Conservation (phyloP, 1,140 invertebrate genomes). For the Gryllus bimaculatus region DNA sequence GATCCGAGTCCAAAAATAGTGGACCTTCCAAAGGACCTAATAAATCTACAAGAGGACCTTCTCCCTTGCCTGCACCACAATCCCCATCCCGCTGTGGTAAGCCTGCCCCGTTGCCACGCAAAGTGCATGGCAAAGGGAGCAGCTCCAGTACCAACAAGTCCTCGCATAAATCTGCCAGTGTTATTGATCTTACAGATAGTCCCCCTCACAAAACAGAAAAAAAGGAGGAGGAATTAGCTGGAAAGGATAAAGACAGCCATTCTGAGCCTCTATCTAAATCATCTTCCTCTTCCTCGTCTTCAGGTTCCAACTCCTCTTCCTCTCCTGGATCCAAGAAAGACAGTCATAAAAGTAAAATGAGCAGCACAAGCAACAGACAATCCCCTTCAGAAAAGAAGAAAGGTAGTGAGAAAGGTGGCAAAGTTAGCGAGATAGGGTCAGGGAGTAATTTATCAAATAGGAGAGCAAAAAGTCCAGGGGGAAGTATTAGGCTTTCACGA, state of each 20-base stretch:
- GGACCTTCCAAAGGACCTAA: not conserved
- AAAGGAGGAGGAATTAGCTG: conserved; percentile 10
- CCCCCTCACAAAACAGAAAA: conserved; percentile 14
- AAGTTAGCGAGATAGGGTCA: not conserved
- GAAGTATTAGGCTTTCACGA: not conserved
- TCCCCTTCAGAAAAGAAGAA: conserved; percentile 19
- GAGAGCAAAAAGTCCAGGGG: conserved; percentile 9
- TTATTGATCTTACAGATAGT: conserved; percentile 17
- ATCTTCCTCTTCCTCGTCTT: not conserved
- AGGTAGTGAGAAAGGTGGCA: conserved; percentile 17
- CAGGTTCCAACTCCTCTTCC: not conserved
- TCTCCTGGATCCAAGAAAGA: conserved; percentile 13
- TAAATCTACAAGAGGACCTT: conserved; percentile 8
- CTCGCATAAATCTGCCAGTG: not conserved
- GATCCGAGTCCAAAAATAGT: not conserved
- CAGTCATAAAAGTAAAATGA: conserved; percentile 10
- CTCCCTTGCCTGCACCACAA: conserved; percentile 7
- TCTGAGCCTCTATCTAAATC: not conserved
- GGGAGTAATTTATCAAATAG: not conserved
- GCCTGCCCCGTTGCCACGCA: conserved; percentile 9
- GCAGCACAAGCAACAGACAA: conserved; percentile 7
- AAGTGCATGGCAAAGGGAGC: conserved; percentile 9
- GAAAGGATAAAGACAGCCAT: conserved; percentile 3
- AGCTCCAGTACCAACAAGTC: not conserved
- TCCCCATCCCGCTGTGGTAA: conserved; percentile 8